phyloP scores from a whole-genome alignment of 2,888 invertebrate species.

The Drosophila atripex region DNA sequence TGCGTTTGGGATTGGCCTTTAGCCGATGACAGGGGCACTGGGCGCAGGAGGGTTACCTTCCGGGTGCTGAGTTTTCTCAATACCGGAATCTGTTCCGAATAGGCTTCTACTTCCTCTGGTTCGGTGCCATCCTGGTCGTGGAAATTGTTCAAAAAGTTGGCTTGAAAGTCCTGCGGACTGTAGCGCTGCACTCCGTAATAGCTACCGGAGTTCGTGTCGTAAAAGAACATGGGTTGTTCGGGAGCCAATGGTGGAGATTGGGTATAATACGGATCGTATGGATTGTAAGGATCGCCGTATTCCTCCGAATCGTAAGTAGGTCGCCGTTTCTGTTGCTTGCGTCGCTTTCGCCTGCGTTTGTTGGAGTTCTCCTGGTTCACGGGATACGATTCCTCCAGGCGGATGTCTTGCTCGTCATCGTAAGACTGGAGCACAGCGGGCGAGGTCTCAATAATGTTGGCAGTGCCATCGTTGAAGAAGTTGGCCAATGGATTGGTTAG shows the following conservation, averaged over 20 bases:
- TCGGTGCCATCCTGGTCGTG: conserved; percentile 1
- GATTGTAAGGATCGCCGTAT: conserved; percentile 40
- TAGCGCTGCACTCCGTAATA: conserved; percentile 57
- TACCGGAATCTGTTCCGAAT: neutral
- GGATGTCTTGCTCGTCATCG: conserved; percentile 6
- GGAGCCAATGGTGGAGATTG: conserved; percentile 9
- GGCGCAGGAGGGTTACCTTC: conserved; percentile 52
- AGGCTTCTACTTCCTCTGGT: neutral
- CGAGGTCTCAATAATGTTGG: conserved; percentile 68
- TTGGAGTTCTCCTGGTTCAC: conserved; percentile 28
- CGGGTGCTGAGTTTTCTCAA: conserved; percentile 40
- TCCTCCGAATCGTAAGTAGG: conserved; percentile 44
- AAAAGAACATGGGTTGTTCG: conserved; percentile 54
- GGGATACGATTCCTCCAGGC: conserved; percentile 11
- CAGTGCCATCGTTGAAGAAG: conserved; percentile 67
- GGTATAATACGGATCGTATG: conserved; percentile 48
- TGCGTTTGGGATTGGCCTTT: conserved; percentile 2
- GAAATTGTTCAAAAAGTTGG: conserved; percentile 36
- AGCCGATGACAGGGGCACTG: conserved; percentile 26
- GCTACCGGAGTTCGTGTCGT: conserved; percentile 39
- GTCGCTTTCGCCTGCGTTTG: conserved; percentile 61
- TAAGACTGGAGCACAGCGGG: conserved; percentile 39
- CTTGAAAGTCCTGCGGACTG: conserved; percentile 43
- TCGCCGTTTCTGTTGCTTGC: conserved; percentile 54
- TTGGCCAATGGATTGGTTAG: conserved; percentile 73